These are phyloP conservation scores for Plestiodon gilberti DNA, from an alignment of 2,113 vertebrate species.

Conservation along the genomic window DNA sequence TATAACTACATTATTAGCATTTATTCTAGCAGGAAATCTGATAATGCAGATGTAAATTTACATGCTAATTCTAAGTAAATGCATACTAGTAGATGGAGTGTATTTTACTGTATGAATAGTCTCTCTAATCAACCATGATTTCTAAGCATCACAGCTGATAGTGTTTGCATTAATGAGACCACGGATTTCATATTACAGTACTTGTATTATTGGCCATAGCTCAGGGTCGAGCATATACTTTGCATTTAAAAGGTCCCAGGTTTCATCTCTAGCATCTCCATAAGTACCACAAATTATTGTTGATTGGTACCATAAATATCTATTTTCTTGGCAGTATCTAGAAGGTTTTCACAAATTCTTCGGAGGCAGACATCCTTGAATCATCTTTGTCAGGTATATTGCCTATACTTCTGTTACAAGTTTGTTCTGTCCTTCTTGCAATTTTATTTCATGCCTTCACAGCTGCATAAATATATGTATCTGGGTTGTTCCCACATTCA, in stretches of 20 bases:
- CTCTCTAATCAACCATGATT: not conserved
- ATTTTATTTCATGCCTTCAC: not conserved
- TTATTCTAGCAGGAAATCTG: not conserved
- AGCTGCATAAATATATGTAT: not conserved
- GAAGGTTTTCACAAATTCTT: conserved; percentile 98
- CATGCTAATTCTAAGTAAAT: not conserved
- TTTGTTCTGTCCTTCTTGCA: conserved; percentile 4
- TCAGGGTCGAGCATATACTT: not conserved
- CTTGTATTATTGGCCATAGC: not conserved
- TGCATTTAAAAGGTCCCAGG: too few relatives aligned
- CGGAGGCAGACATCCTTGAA: conserved; percentile 97
- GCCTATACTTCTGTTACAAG: not conserved
- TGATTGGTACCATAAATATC: conserved; percentile 34
- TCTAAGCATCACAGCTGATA: not conserved
- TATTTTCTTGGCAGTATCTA: conserved; percentile 86
- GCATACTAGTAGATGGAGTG: not conserved
- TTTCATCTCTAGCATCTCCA: not conserved
- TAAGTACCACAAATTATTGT: not conserved
- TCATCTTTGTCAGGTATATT: conserved; percentile 95
- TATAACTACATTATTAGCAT: not conserved
- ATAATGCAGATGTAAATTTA: not conserved
- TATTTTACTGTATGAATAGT: not conserved
- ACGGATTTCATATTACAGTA: conserved; percentile 1
- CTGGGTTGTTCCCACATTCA: not conserved
- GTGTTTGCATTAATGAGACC: not conserved